A percentile compares a stretch with the other conserved stretches of the same genome.
These are phyloP conservation scores for Scolopax mira DNA, from an alignment of 2,113 vertebrate species.

Conservation along the genomic window DNA sequence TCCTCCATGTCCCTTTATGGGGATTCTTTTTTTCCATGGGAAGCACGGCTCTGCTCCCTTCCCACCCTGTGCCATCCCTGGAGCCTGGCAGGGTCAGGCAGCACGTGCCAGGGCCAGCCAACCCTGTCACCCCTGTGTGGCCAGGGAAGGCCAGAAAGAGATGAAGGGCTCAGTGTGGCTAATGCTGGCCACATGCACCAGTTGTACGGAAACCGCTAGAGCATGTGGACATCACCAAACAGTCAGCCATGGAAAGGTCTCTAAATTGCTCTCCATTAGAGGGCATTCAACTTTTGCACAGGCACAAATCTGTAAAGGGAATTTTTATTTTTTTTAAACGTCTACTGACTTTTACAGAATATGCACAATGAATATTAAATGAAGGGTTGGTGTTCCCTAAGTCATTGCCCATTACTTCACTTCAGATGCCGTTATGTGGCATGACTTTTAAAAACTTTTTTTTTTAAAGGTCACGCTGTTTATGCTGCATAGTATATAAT, in stretches of 20 bases:
- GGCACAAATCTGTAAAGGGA: background rate
- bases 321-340: background rate
- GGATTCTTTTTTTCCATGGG: rapidly evolving
- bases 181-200: background rate
- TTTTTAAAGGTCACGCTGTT: constrained; percentile 58
- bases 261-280: background rate
- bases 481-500: constrained; percentile 32
- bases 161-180: rapidly evolving
- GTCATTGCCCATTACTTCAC: background rate
- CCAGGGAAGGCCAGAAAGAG: background rate
- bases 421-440: background rate
- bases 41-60: background rate
- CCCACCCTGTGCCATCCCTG: background rate
- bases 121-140: background rate
- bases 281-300: background rate
- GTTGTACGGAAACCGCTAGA: background rate
- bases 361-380: background rate
- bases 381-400: background rate
- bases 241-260: background rate
- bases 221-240: background rate
- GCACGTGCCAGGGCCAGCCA: rapidly evolving
- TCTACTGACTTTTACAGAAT: constrained; percentile 34
- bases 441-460: constrained; percentile 35
- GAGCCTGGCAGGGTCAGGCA: rapidly evolving
- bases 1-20: background rate